These are phyloP conservation scores for Pantelozetes paolii DNA, from an alignment of 2,888 invertebrate species.

Conservation along the genomic window DNA sequence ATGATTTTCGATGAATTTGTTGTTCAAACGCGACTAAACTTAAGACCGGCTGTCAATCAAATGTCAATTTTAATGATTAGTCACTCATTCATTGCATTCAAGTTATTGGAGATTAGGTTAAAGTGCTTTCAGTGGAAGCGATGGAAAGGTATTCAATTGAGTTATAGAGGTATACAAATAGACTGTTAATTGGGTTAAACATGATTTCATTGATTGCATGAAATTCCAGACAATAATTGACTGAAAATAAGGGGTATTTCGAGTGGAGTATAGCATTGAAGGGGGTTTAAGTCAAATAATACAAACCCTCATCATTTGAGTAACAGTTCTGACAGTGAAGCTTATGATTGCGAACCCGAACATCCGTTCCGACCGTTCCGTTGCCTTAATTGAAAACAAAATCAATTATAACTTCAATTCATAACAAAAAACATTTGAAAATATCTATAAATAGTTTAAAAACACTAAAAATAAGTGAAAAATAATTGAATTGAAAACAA, in stretches of 20 bases:
- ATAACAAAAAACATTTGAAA: not conserved
- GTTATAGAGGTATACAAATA: not conserved
- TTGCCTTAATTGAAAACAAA: constrained; percentile 60
- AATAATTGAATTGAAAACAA: not conserved
- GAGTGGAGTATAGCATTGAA: not conserved
- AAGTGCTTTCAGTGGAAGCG: not conserved
- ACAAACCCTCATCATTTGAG: constrained; percentile 82
- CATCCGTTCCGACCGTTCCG: constrained; percentile 90
- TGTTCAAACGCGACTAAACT: constrained; percentile 46
- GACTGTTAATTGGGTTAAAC: not conserved
- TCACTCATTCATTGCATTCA: too few relatives aligned
- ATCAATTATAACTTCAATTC: not conserved
- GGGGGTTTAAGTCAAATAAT: not conserved
- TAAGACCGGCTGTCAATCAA: constrained; percentile 46
- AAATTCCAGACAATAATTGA: too few relatives aligned
- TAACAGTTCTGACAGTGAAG: constrained; percentile 97
- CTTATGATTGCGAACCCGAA: constrained; percentile 81
- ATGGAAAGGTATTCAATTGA: not conserved
- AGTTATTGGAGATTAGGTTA: not conserved
- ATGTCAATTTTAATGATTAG: constrained; percentile 23
- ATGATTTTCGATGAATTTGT: not conserved
- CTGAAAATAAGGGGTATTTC: not conserved
- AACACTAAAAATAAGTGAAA: constrained; percentile 4
- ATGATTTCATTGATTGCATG: too few relatives aligned
- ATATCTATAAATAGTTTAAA: not conserved